These are phyloP conservation scores for Heteromormyrus szaboi DNA, from an alignment of 2,797 vertebrate species.

Conservation along the genomic window DNA sequence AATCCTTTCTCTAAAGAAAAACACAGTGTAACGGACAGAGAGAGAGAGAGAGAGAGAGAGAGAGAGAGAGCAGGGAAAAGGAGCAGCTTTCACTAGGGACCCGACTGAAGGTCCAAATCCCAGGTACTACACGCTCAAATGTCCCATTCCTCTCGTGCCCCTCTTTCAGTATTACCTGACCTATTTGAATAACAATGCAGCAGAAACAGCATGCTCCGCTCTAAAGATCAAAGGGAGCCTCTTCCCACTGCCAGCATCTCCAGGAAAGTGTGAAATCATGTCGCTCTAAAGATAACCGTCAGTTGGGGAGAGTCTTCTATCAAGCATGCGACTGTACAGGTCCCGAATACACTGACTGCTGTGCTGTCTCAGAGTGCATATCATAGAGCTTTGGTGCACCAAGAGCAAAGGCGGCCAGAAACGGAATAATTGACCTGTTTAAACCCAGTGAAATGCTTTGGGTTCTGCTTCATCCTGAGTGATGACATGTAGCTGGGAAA, in stretches of 20 bases:
- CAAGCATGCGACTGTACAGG: not conserved
- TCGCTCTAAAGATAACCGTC: not conserved
- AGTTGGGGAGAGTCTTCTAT: not conserved
- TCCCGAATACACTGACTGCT: not conserved
- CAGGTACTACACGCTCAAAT: not conserved
- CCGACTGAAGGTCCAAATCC: not conserved
- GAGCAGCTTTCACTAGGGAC: not conserved
- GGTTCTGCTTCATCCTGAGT: not conserved
- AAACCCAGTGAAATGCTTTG: not conserved
- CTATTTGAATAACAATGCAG: not conserved
- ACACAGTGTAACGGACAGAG: not conserved
- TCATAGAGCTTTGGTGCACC: not conserved
- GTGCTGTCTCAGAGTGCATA: not conserved
- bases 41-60: not conserved
- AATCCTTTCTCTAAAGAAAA: not conserved
- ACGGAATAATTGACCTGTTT: not conserved
- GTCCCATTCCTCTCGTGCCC: not conserved
- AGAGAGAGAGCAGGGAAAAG: not conserved
- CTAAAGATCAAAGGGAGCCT: not conserved
- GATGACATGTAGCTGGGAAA: constrained; percentile 4
- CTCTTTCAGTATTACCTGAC: not conserved
- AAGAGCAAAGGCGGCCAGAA: not conserved
- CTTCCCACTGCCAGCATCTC: not conserved
- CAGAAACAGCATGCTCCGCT: not conserved
- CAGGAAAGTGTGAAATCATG: not conserved